These are phyloP conservation scores for Okamejei kenojei DNA, from an alignment of 2,797 vertebrate genomes.

Conservation along the genomic window DNA sequence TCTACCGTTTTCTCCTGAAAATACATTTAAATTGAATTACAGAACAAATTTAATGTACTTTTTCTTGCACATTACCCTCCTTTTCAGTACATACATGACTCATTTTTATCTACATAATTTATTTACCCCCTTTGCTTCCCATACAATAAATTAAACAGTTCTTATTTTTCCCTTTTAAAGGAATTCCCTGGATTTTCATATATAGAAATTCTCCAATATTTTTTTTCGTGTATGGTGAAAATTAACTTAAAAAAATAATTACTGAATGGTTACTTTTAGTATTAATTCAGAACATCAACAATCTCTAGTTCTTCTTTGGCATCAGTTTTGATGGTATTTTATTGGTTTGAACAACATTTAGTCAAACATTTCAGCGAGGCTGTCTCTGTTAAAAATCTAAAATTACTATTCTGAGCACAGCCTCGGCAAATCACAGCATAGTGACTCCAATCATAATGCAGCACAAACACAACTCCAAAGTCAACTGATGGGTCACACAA, in stretches of 20 bases:
- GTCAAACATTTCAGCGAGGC: not conserved
- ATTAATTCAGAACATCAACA: not conserved
- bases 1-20: not conserved
- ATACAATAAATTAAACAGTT: not conserved
- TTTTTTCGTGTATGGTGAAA: too few species aligned
- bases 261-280: not conserved
- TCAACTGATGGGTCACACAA: not conserved
- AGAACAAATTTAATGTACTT: not conserved
- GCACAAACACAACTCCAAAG: not conserved
- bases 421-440: not conserved
- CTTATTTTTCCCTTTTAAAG: too few species aligned
- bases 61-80: not conserved
- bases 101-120: not conserved
- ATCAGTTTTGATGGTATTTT: not conserved
- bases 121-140: not conserved
- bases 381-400: not conserved
- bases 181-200: too few species aligned
- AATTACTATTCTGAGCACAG: not conserved
- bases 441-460: not conserved
- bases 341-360: not conserved
- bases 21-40: not conserved
- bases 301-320: not conserved
- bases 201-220: too few species aligned
- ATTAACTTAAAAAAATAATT: not conserved
- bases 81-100: not conserved